These are phyloP conservation scores for Daubentonia madagascariensis DNA, from an alignment of 2,113 vertebrate genomes.

Conservation along the genomic window DNA sequence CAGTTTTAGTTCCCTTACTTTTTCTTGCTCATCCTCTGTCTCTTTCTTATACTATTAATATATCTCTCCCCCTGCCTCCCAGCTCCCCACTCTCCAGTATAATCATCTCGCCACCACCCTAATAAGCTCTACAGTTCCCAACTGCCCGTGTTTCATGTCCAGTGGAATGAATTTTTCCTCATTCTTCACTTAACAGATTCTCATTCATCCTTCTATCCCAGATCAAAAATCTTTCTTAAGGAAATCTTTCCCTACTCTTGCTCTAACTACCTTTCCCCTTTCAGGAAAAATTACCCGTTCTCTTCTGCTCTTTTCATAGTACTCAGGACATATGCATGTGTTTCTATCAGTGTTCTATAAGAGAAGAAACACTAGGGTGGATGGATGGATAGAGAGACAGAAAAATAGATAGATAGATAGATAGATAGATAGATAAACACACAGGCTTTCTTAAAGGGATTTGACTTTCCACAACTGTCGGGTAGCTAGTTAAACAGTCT, in stretches of 20 bases:
- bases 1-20: neutral
- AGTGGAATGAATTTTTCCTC: neutral
- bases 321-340: neutral
- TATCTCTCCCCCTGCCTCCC: neutral
- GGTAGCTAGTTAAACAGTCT: neutral
- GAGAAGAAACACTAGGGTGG: neutral
- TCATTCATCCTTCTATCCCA: neutral
- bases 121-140: neutral
- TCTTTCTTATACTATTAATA: neutral
- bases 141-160: neutral
- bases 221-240: slow-evolving; percentile 20
- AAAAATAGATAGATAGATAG: neutral
- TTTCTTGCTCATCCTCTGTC: neutral
- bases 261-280: neutral
- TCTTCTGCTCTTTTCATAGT: neutral
- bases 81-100: neutral
- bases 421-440: neutral
- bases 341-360: neutral
- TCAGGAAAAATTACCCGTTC: neutral
- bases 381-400: neutral
- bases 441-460: neutral
- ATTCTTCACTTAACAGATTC: neutral
- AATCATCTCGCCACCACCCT: neutral
- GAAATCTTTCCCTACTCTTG: neutral
- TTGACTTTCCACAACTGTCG: neutral